Conservation (phyloP, 2,113 vertebrate genomes). For the Halcyon senegalensis region DNA sequence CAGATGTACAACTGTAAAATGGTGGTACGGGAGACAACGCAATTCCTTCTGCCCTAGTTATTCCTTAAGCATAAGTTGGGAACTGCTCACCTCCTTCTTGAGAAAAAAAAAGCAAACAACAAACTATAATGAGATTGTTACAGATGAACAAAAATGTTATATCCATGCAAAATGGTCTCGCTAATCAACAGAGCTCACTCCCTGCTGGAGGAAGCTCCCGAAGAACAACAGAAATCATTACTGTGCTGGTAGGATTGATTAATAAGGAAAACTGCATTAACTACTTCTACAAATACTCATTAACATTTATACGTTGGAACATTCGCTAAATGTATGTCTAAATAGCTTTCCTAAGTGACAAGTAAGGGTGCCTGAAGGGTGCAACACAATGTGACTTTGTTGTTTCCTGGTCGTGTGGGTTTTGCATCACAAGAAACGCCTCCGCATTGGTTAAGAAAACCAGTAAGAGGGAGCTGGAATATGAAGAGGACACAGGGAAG, state of each 20-base stretch:
- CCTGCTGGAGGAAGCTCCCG: constrained; percentile 49
- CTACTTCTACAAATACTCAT: constrained; percentile 55
- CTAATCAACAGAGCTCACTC: constrained; percentile 62
- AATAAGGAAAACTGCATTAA: constrained; percentile 62
- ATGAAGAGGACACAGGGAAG: not conserved
- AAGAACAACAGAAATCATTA: constrained; percentile 63
- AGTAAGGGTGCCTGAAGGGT: constrained; percentile 48
- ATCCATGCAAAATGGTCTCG: constrained; percentile 39
- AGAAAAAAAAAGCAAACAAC: not conserved
- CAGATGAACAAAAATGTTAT: constrained; percentile 47
- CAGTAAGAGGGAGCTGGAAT: not conserved
- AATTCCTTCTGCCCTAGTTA: constrained; percentile 16
- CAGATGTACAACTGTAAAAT: not conserved
- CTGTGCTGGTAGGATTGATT: constrained; percentile 57
- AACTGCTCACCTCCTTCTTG: not conserved
- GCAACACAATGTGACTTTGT: not conserved
- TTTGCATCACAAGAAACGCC: accelerated
- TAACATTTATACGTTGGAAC: constrained; percentile 57
- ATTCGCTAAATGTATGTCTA: constrained; percentile 12
- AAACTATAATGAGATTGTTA: constrained; percentile 28
- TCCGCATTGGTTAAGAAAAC: not conserved
- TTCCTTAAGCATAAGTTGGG: not conserved
- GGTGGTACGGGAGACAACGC: not conserved
- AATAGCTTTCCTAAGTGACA: constrained; percentile 48
- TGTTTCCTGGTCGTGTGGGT: not conserved